Conservation (phyloP, 2,888 invertebrate species). For the Platycheirus albimanus region DNA sequence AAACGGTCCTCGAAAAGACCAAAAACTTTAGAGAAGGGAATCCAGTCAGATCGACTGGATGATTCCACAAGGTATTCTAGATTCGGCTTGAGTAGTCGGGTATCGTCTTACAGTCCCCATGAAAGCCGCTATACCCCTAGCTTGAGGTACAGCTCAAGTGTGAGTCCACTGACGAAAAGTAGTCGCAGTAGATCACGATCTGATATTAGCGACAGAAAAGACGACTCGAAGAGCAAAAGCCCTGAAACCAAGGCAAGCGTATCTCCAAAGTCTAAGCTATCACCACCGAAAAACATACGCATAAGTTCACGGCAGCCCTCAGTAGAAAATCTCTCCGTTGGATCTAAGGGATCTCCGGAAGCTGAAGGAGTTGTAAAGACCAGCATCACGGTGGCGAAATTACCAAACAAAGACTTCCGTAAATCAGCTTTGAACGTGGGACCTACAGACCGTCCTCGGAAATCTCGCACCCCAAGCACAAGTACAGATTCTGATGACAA, state of each 20-base stretch:
- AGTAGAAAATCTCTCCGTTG: constrained; percentile 78
- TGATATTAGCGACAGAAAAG: constrained; percentile 73
- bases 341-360: constrained; percentile 76
- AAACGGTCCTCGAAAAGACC: constrained; percentile 85
- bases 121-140: constrained; percentile 81
- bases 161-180: constrained; percentile 77
- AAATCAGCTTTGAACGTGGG: constrained; percentile 89
- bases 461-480: constrained; percentile 82
- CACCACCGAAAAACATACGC: constrained; percentile 79
- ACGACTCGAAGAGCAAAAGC: constrained; percentile 69
- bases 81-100: constrained; percentile 85
- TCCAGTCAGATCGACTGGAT: constrained; percentile 89
- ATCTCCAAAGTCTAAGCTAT: constrained; percentile 78
- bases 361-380: constrained; percentile 82
- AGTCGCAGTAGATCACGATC: constrained; percentile 74
- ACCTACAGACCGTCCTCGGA: constrained; percentile 81
- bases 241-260: constrained; percentile 50
- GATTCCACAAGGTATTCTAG: constrained; percentile 87
- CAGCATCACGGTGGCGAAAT: constrained; percentile 80
- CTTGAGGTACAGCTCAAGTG: constrained; percentile 78
- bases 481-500: constrained; percentile 80
- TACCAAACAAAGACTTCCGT: constrained; percentile 88
- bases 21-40: constrained; percentile 87
- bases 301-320: constrained; percentile 80
- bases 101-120: constrained; percentile 82